These are phyloP conservation scores for Nemoura dubitans DNA, from an alignment of 2,888 invertebrate genomes.

Conservation along the genomic window DNA sequence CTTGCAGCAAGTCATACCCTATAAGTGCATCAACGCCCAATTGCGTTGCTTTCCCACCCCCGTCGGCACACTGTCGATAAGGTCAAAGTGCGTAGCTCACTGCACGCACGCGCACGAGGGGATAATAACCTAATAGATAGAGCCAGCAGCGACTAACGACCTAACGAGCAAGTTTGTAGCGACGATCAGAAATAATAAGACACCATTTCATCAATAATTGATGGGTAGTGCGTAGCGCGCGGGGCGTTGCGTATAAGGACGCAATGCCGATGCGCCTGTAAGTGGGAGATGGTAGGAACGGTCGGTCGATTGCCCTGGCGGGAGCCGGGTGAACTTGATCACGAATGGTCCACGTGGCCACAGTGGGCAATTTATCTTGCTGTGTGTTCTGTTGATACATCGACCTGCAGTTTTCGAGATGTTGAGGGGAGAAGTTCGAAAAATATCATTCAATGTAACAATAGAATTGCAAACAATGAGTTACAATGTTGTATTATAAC, in stretches of 20 bases:
- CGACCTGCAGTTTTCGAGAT: not conserved
- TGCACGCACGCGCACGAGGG: not conserved
- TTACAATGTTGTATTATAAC: not conserved
- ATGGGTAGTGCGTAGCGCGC: constrained; percentile 9
- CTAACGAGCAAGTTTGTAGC: not conserved
- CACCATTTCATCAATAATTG: constrained; percentile 18
- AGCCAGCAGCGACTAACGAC: not conserved
- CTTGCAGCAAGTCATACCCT: too few relatives aligned
- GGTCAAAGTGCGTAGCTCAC: not conserved
- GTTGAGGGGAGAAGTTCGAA: not conserved
- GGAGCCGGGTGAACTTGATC: constrained; percentile 9
- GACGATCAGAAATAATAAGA: constrained; percentile 13
- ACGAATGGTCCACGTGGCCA: not conserved
- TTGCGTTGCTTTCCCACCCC: too few relatives aligned
- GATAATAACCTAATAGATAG: constrained; percentile 7
- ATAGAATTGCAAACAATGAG: not conserved
- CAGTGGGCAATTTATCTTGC: not conserved
- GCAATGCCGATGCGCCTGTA: constrained; percentile 25
- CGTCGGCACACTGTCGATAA: not conserved
- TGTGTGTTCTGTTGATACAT: not conserved
- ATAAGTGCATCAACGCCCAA: too few relatives aligned
- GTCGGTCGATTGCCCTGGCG: constrained; percentile 26
- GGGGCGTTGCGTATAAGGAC: not conserved
- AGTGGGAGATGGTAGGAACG: not conserved
- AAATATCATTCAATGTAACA: not conserved